Percentiles rank a stretch among this genome's conserved stretches.
Conservation (phyloP, 2,113 vertebrate species). For the Balaenoptera acutorostrata region DNA sequence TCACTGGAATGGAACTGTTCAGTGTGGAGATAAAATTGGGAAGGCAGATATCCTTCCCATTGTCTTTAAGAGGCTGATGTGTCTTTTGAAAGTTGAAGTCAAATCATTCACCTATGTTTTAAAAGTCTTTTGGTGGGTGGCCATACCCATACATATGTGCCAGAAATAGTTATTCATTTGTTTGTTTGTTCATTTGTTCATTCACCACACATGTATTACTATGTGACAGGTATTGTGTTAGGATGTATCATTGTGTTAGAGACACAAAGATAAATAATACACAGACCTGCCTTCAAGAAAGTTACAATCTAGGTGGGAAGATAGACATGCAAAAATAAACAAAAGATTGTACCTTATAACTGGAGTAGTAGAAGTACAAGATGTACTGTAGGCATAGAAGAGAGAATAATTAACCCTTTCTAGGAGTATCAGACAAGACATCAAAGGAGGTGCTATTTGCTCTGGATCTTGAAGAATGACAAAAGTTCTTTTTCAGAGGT, state of each 20-base stretch:
- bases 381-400: background rate
- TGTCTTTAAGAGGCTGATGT: background rate
- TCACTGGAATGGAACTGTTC: background rate
- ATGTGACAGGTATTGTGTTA: background rate
- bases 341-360: background rate
- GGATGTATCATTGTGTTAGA: background rate
- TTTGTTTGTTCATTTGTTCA: background rate
- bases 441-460: background rate
- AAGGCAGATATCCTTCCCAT: background rate
- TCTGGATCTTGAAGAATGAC: background rate
- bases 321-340: background rate
- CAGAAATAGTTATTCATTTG: background rate
- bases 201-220: background rate
- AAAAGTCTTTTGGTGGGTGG: background rate
- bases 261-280: background rate
- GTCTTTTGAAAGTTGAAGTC: conserved; percentile 31
- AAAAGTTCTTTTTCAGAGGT: background rate
- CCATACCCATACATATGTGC: background rate
- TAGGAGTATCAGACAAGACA: background rate
- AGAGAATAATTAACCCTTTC: background rate
- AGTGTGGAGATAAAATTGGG: background rate
- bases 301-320: background rate
- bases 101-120: background rate
- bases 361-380: background rate
- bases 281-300: background rate